Evolutionary conservation across 2,888 invertebrate species (phyloP).

Genomic region (Caenorhabditis macrosperma): DNA sequence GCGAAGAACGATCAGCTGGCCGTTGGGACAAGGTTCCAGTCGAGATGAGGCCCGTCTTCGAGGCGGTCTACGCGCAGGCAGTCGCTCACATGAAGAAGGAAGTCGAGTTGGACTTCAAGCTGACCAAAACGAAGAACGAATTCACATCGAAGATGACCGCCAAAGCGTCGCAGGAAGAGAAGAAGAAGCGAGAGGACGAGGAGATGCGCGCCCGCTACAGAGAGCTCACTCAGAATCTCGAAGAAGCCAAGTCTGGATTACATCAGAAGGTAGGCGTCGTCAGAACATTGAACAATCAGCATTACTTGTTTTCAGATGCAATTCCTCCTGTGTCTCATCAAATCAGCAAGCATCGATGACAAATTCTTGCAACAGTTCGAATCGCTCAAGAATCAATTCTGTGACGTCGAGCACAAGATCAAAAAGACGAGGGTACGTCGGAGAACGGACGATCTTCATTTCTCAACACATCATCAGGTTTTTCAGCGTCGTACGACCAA

Average conservation of each 20-base stretch:
- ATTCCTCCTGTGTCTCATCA: constrained; percentile 40
- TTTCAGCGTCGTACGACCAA: constrained; percentile 52
- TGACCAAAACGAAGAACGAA: constrained; percentile 22
- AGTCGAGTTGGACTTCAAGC: constrained; percentile 39
- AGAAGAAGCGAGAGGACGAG: constrained; percentile 41
- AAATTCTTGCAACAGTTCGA: constrained; percentile 39
- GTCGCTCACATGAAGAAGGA: constrained; percentile 35
- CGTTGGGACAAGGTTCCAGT: constrained; percentile 51
- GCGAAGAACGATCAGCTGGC: constrained; percentile 9
- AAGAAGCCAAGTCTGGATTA: constrained; percentile 39
- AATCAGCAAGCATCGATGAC: constrained; percentile 29
- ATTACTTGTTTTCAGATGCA: constrained; percentile 1
- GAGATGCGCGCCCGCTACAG: constrained; percentile 14
- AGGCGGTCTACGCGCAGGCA: constrained; percentile 31
- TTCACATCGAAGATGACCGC: constrained; percentile 13
- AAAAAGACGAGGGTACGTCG: constrained; percentile 50
- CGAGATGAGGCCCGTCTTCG: constrained; percentile 42
- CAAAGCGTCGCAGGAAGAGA: constrained; percentile 35
- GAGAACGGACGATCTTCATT: not conserved
- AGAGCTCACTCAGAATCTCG: constrained; percentile 26
- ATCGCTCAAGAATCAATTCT: constrained; percentile 49
- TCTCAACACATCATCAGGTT: not conserved
- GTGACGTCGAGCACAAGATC: constrained; percentile 47
- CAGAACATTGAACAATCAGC: not conserved
- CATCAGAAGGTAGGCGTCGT: constrained; percentile 37